These are phyloP conservation scores for Gastrophryne carolinensis DNA, from an alignment of 2,797 vertebrate species.

Conservation along the genomic window DNA sequence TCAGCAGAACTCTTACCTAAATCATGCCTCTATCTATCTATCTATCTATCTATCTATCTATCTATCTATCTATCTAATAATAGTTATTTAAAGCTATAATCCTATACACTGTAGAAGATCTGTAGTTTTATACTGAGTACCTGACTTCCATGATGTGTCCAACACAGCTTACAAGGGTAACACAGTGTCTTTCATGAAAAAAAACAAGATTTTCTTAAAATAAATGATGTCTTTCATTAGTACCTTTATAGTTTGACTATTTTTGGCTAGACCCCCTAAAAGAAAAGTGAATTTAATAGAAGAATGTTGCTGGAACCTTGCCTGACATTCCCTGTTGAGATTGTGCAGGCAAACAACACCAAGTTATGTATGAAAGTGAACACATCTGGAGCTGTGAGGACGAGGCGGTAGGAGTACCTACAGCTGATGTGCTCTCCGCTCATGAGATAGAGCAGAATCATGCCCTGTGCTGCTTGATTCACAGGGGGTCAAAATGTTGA, in stretches of 20 bases:
- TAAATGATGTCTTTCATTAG: conserved; percentile 9
- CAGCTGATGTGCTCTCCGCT: conserved; percentile 20
- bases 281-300: conserved; percentile 15
- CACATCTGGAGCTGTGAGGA: conserved; percentile 39
- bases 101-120: no score
- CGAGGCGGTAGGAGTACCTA: conserved; percentile 29
- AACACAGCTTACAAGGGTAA: background rate
- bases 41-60: no score
- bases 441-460: conserved; percentile 33
- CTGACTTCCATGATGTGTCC: background rate
- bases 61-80: no score
- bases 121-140: no score
- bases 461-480: conserved; percentile 22
- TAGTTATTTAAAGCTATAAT: no score
- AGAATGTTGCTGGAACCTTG: conserved; percentile 36
- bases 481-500: conserved; percentile 30
- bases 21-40: no score
- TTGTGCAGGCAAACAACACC: conserved; percentile 36
- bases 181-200: conserved; percentile 7
- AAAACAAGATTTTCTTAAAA: background rate
- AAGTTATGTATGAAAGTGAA: conserved; percentile 43
- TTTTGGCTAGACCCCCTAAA: conserved; percentile 11
- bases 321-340: conserved; percentile 37
- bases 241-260: conserved; percentile 17
- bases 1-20: no score